These are phyloP conservation scores for human DNA, from an alignment of 2,113 vertebrate genomes.

Conservation along the genomic window GRCh38 chr5:111214001-111214500, in stretches of 20 bases:
- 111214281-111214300: neutral
- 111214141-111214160: neutral
- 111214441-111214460: neutral
- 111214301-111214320: neutral
- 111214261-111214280: neutral
- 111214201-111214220: neutral
- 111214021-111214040: neutral
- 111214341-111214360: neutral
- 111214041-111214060: neutral
- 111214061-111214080: neutral
- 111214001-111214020: neutral
- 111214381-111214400: neutral
- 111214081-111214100: neutral
- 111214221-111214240: neutral
- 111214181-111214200: neutral
- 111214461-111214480: neutral
- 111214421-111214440: neutral
- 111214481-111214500: neutral
- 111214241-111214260: neutral
- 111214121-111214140: neutral
- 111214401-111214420: neutral
- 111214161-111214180: neutral
- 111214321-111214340: neutral
- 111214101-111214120: neutral
- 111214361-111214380: neutral